A percentile compares a stretch with the other conserved stretches of the same genome.
phyloP scores from a whole-genome alignment of 1,140 invertebrate genomes.

The Xylocopa sonorina region DNA sequence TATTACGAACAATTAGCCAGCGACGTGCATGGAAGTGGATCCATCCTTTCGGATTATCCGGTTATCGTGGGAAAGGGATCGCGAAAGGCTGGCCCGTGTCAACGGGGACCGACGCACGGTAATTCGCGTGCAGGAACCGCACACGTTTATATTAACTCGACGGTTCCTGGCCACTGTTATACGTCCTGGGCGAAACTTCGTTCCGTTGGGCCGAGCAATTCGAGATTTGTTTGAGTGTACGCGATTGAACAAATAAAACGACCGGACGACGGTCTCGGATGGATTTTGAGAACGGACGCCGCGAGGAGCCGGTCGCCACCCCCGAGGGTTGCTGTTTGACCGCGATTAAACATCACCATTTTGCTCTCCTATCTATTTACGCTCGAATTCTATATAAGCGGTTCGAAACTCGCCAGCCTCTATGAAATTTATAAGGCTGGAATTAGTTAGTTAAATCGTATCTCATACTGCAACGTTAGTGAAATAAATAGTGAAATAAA shows the following conservation, averaged over 20 bases:
- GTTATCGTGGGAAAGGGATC: too few species aligned
- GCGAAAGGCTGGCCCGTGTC: not conserved
- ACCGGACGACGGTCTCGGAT: slow-evolving; percentile 30
- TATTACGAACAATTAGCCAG: too few species aligned
- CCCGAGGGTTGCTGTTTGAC: not conserved
- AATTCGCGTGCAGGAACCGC: slow-evolving; percentile 12
- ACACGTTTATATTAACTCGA: slow-evolving; percentile 58
- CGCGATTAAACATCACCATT: slow-evolving; percentile 5
- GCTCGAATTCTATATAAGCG: too few species aligned
- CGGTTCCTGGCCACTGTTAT: slow-evolving; percentile 50
- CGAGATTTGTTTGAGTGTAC: slow-evolving; percentile 58
- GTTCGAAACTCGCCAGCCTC: too few species aligned
- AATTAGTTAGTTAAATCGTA: too few species aligned
- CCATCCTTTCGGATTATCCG: not conserved
- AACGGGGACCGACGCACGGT: not conserved
- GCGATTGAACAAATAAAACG: slow-evolving; percentile 60
- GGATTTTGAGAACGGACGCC: slow-evolving; percentile 35
- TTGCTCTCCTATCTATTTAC: slow-evolving; percentile 31
- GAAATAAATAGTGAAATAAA: too few species aligned
- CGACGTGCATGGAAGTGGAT: too few species aligned
- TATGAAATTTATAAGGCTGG: too few species aligned
- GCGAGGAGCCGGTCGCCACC: not conserved
- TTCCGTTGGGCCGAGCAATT: slow-evolving; percentile 51
- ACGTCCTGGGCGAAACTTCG: slow-evolving; percentile 43
- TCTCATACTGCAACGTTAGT: too few species aligned